Conservation (phyloP, 2,888 invertebrate genomes). For the Meta bourneti region DNA sequence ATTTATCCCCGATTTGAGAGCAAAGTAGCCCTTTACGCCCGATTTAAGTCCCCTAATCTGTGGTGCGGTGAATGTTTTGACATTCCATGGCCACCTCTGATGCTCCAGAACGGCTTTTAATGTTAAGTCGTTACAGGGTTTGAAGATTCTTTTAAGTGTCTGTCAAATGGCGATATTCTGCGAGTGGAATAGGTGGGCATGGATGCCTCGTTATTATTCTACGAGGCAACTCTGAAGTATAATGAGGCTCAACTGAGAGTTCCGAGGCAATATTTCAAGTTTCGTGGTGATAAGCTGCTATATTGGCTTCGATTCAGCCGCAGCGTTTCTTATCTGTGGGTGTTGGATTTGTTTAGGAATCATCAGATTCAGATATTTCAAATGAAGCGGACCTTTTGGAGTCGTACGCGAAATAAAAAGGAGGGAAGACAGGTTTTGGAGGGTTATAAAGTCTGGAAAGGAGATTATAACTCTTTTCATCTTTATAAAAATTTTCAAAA, state of each 20-base stretch:
- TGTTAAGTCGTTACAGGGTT: conserved; percentile 58
- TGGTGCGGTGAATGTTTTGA: conserved; percentile 37
- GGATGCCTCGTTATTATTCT: conserved; percentile 21
- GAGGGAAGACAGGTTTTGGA: too few relatives aligned
- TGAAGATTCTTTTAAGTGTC: conserved; percentile 55
- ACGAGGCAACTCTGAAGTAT: neutral
- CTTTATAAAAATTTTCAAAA: too few relatives aligned
- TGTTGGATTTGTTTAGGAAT: neutral
- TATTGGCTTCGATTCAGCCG: conserved; percentile 18
- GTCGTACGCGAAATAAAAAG: too few relatives aligned
- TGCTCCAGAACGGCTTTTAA: conserved; percentile 40
- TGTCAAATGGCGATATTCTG: conserved; percentile 31
- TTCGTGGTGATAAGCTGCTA: neutral
- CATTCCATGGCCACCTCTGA: conserved; percentile 12
- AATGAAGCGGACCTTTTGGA: too few relatives aligned
- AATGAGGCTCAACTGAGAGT: conserved; percentile 7
- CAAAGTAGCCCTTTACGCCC: conserved; percentile 52
- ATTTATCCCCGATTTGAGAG: conserved; percentile 49
- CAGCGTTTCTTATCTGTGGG: neutral
- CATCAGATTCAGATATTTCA: too few relatives aligned
- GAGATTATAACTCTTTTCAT: too few relatives aligned
- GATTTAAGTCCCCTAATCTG: conserved; percentile 62
- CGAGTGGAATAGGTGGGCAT: neutral
- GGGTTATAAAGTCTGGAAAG: too few relatives aligned
- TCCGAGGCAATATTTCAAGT: conserved; percentile 23